Conservation (phyloP, 2,888 invertebrate species). For the Amblyjoppa fuscipennis region DNA sequence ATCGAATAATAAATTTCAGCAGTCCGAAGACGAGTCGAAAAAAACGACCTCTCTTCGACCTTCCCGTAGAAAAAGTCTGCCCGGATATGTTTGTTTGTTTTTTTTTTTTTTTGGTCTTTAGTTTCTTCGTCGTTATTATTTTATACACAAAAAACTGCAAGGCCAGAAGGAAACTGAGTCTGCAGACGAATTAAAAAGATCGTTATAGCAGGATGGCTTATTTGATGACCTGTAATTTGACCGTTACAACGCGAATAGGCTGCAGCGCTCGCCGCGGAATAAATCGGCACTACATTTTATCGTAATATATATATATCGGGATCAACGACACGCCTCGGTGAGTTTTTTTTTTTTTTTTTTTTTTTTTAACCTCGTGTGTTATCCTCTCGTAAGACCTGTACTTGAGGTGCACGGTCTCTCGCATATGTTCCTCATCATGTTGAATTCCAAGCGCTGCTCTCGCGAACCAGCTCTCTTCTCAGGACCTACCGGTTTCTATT, state of each 20-base stretch:
- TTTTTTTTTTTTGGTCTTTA: neutral
- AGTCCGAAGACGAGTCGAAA: conserved; percentile 52
- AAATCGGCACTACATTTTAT: conserved; percentile 9
- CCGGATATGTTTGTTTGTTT: conserved; percentile 22
- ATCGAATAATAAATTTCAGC: conserved; percentile 65
- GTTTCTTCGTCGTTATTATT: neutral
- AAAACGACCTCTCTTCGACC: conserved; percentile 66
- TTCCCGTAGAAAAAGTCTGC: conserved; percentile 52
- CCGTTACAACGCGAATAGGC: neutral
- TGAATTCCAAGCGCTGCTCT: conserved; percentile 81
- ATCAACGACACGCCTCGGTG: conserved; percentile 80
- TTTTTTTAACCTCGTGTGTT: conserved; percentile 56
- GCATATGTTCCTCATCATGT: conserved; percentile 71
- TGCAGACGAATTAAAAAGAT: neutral
- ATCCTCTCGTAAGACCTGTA: conserved; percentile 74
- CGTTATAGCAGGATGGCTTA: neutral
- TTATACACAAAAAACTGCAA: neutral
- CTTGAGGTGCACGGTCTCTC: conserved; percentile 69
- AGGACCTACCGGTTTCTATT: conserved; percentile 83
- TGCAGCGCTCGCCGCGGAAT: neutral
- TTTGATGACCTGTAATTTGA: conserved; percentile 1
- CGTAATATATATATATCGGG: conserved; percentile 70
- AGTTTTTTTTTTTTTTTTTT: conserved; percentile 67
- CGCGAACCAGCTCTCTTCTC: conserved; percentile 59
- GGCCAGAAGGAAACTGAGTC: neutral